Base-by-base conservation (phyloP, 2,797 vertebrate genomes). In the Lacerta bilineata region DNA sequence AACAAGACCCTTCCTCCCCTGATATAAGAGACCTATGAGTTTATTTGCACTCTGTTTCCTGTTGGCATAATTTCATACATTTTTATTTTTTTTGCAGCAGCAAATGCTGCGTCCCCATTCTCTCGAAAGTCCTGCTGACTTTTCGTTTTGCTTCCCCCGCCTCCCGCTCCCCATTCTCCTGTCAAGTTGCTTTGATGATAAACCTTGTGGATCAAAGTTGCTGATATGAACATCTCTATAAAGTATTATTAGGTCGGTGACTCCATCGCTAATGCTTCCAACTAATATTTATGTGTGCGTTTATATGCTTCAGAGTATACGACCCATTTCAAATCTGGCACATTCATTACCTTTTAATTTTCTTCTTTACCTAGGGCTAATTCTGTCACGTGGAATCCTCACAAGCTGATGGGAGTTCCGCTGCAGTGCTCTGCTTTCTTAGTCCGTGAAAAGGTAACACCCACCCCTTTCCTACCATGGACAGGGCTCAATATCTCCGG, bases 371-470 rank as follows among this genome's bases (percentile, higher is more conserved):
- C 18, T 46, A 97, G 96, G 89, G 96, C 97, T 8, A 93, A 95
- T 68, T 98, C 97, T n/a, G 94, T 98, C 39, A 98, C 97, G 41
- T 98, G 97, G 97, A 97, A 98, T 93, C 97, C 97, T 39, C 97
- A 97, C 87, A 98, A 97, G 93, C 93, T 97, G 93, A 97, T 97
- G 97, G 95, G 95, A 0, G 93, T 95, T 55, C 97, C 96, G 0
- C 89, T 98, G 88, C 97, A 98, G 88, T 97, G 97, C 87, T 98
- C 97, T 23, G 96, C 92, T 82, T 90, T 98, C 66, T 94, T 97
- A 25, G 88, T 97, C 83, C 93, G 83, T 77, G 95, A 95, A 90
- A 97, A 96, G 95, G 97, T 97, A 91, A 94, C 15, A 36, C 8
- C 4, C 76, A 29, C 29, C 88, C 10, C 8, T 29, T 84, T 84